These are phyloP conservation scores for Oncopeltus fasciatus DNA, from an alignment of 1,140 invertebrate genomes.

Conservation along the genomic window DNA sequence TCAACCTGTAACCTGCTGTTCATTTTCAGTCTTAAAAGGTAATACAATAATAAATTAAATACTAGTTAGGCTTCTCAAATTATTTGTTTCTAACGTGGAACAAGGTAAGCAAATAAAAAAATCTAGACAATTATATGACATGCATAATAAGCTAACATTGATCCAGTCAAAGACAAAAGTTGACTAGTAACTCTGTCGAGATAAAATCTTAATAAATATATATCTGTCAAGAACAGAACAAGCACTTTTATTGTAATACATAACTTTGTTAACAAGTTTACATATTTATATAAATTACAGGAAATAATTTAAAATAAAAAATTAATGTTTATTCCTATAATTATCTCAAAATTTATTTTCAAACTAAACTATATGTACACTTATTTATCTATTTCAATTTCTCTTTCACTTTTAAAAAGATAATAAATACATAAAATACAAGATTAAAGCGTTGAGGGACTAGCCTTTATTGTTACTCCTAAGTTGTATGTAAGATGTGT, in stretches of 20 bases:
- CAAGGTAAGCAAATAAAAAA: background rate
- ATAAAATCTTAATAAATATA: background rate
- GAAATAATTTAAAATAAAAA: background rate
- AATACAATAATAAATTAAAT: constrained; percentile 3
- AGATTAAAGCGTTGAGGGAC: constrained; percentile 8
- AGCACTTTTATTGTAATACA: background rate
- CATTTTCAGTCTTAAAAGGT: constrained; percentile 4
- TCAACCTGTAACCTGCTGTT: background rate
- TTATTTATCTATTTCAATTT: background rate
- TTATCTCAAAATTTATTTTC: constrained; percentile 1
- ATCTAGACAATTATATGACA: background rate
- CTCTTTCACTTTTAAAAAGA: background rate
- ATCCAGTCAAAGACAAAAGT: background rate
- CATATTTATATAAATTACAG: background rate
- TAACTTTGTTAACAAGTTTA: background rate
- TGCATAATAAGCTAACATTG: background rate
- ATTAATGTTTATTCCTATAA: background rate
- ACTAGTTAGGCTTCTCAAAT: background rate
- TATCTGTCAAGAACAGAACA: background rate
- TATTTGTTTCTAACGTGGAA: background rate
- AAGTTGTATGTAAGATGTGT: constrained; percentile 1
- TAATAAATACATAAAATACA: constrained; percentile 7
- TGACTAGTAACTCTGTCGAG: background rate
- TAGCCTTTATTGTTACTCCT: background rate
- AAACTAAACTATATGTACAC: background rate